phyloP scores from a whole-genome alignment of 2,888 invertebrate species.

The Ferdinandea cuprea region DNA sequence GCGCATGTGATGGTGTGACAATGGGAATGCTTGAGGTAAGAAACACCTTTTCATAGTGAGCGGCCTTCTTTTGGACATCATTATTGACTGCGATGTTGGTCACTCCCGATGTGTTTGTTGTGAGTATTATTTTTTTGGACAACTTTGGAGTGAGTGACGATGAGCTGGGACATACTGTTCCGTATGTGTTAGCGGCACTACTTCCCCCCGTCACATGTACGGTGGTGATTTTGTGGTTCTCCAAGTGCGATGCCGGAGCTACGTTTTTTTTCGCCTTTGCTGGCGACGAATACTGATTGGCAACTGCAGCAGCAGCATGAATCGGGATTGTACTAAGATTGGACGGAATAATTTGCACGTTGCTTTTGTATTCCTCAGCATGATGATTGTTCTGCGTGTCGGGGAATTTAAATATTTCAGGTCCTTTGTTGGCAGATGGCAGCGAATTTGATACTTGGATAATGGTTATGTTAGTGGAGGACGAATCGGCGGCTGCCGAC shows the following conservation, averaged over 20 bases:
- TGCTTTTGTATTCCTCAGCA: constrained; percentile 81
- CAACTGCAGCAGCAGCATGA: constrained; percentile 75
- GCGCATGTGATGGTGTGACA: constrained; percentile 27
- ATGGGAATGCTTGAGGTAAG: constrained; percentile 80
- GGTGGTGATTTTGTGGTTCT: constrained; percentile 79
- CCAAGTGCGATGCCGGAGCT: constrained; percentile 73
- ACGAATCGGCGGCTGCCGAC: constrained; percentile 35
- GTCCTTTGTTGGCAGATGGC: constrained; percentile 77
- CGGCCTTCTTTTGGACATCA: constrained; percentile 68
- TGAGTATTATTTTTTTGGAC: constrained; percentile 81
- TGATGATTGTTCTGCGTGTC: constrained; percentile 76
- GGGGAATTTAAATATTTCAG: constrained; percentile 81
- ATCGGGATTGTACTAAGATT: constrained; percentile 81
- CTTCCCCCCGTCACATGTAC: constrained; percentile 79
- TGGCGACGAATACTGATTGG: constrained; percentile 80
- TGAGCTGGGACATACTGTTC: constrained; percentile 65
- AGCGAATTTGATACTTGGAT: constrained; percentile 85
- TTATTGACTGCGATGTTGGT: constrained; percentile 82
- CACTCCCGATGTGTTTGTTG: constrained; percentile 81
- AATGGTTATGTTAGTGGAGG: constrained; percentile 84
- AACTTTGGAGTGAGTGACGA: constrained; percentile 78
- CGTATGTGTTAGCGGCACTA: constrained; percentile 63
- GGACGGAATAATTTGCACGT: constrained; percentile 83
- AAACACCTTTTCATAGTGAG: constrained; percentile 82
- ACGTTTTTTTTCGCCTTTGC: constrained; percentile 76